A percentile compares a stretch with the other conserved stretches of the same genome.
Evolutionary conservation across 2,888 invertebrate species (phyloP).

Genomic region (Microctonus brassicae): DNA sequence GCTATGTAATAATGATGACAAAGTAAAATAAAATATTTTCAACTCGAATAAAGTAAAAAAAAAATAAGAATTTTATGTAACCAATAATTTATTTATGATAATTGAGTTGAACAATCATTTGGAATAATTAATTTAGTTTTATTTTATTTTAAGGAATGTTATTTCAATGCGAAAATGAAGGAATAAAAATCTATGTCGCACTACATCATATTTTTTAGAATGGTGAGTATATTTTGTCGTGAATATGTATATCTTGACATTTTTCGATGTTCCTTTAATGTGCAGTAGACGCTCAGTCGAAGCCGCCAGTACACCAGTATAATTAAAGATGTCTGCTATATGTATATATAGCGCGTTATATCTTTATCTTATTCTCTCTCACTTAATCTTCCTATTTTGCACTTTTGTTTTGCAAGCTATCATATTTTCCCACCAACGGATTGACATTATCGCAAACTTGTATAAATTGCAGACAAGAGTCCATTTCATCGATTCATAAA

Average conservation of each 20-base stretch:
- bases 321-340: conserved; percentile 45
- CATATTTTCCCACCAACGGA: conserved; percentile 23
- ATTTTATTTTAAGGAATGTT: background rate
- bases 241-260: conserved; percentile 5
- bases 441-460: conserved; percentile 17
- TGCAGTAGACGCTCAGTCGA: conserved; percentile 12
- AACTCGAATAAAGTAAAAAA: no score
- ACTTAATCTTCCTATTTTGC: conserved; percentile 25
- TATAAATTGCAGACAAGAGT: background rate
- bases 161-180: background rate
- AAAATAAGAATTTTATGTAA: background rate
- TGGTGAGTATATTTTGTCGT: background rate
- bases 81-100: background rate
- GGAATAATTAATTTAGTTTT: background rate
- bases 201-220: background rate
- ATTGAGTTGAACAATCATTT: background rate
- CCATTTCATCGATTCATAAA: background rate
- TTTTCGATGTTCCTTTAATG: conserved; percentile 37
- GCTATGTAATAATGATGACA: no score
- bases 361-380: conserved; percentile 33
- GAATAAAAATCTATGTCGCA: background rate
- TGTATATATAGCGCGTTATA: conserved; percentile 33
- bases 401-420: conserved; percentile 1
- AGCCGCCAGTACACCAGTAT: conserved; percentile 32
- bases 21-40: no score